phyloP scores from a whole-genome alignment of 2,113 vertebrate species.

The Casuarius casuarius region DNA sequence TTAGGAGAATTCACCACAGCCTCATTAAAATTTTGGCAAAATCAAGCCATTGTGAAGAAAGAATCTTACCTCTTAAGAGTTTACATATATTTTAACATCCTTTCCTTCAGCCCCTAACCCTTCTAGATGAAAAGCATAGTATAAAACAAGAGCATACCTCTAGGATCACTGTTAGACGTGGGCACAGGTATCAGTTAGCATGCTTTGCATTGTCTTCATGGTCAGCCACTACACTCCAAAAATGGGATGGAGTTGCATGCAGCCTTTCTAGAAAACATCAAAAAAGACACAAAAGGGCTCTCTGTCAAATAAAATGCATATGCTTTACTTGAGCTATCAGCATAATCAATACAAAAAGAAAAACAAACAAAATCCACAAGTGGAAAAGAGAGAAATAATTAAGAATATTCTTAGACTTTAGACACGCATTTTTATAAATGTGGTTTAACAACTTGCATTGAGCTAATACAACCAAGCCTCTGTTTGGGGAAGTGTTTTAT shows the following conservation, averaged over 20 bases:
- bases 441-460: not conserved
- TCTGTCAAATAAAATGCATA: not conserved
- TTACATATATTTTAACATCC: not conserved
- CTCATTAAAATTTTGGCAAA: not conserved
- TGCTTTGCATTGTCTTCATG: not conserved
- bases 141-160: constrained; percentile 41
- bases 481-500: not conserved
- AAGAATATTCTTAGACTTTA: not conserved
- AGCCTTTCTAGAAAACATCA: constrained; percentile 61
- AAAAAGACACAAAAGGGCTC: not conserved
- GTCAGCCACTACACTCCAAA: not conserved
- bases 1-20: not conserved
- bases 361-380: not conserved
- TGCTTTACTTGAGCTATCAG: not conserved
- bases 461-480: not conserved
- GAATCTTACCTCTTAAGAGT: not conserved
- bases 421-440: not conserved
- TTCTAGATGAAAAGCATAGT: not conserved
- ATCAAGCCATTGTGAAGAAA: not conserved
- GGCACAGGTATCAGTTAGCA: not conserved
- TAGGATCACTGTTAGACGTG: not conserved
- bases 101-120: not conserved
- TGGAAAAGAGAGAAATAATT: not conserved
- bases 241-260: not conserved
- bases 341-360: not conserved